These are phyloP conservation scores for Phaethon lepturus DNA, from an alignment of 2,113 vertebrate genomes.

Conservation along the genomic window DNA sequence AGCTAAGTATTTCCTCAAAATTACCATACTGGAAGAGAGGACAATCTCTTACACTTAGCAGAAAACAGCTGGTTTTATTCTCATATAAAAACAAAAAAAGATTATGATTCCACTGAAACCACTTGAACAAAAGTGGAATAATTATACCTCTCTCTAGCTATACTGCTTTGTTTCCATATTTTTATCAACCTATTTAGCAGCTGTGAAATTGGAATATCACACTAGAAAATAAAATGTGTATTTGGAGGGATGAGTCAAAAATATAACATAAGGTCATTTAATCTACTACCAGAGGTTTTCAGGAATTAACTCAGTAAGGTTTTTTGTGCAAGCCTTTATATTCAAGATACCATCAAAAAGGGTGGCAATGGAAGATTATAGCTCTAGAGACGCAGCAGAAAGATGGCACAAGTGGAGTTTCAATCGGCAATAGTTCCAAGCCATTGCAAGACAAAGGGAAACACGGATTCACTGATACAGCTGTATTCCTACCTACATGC, in stretches of 20 bases:
- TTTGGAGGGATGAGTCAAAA: background rate
- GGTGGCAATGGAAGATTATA: background rate
- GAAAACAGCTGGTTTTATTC: background rate
- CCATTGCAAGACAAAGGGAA: background rate
- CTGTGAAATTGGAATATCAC: background rate
- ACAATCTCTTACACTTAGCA: background rate
- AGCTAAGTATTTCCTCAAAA: constrained; percentile 24
- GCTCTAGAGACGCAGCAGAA: background rate
- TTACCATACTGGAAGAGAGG: background rate
- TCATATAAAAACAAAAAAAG: background rate
- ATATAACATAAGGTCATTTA: background rate
- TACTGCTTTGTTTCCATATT: background rate
- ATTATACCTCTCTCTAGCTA: background rate
- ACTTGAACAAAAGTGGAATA: constrained; percentile 17
- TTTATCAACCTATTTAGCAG: constrained; percentile 18
- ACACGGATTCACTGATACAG: background rate
- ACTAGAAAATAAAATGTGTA: background rate
- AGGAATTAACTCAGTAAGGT: background rate
- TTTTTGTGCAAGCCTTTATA: background rate
- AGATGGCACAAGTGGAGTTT: background rate
- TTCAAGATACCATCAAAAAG: background rate
- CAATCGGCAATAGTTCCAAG: background rate
- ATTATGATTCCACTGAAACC: constrained; percentile 7
- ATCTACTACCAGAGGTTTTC: background rate
- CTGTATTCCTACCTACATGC: background rate